A percentile compares a stretch with the other conserved stretches of the same genome.
These are phyloP conservation scores for Heteromyza rotundicornis DNA, from an alignment of 2,888 invertebrate species.

Conservation along the genomic window DNA sequence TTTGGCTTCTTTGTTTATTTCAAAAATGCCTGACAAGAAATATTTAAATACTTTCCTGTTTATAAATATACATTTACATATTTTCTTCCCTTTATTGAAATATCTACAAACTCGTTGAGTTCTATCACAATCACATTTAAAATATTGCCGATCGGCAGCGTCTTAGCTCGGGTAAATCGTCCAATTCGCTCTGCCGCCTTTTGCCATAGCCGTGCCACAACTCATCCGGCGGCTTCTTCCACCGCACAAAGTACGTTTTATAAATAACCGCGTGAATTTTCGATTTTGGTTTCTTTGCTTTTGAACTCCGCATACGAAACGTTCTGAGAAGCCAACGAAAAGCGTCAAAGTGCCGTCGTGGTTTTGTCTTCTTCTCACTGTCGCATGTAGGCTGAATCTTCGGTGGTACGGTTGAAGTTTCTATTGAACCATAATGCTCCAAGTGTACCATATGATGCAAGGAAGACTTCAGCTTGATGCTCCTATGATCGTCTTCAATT, in stretches of 20 bases:
- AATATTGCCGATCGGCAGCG: conserved; percentile 53
- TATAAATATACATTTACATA: too few species aligned
- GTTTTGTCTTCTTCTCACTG: conserved; percentile 1
- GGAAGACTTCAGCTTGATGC: conserved; percentile 7
- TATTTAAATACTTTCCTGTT: too few species aligned
- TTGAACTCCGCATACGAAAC: conserved; percentile 38
- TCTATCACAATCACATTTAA: conserved; percentile 33
- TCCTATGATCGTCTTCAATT: background rate
- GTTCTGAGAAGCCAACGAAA: conserved; percentile 48
- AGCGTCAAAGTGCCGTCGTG: conserved; percentile 29
- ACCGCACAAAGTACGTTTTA: conserved; percentile 56
- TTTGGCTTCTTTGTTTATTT: too few species aligned
- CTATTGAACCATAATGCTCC: conserved; percentile 5
- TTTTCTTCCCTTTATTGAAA: too few species aligned
- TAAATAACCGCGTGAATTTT: conserved; percentile 52
- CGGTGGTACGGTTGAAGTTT: background rate
- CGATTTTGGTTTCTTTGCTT: conserved; percentile 25
- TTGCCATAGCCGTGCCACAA: conserved; percentile 43
- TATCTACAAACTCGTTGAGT: too few species aligned
- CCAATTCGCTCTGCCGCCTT: conserved; percentile 12
- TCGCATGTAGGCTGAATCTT: conserved; percentile 1
- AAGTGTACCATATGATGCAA: background rate
- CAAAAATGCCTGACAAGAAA: too few species aligned
- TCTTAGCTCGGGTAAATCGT: conserved; percentile 33
- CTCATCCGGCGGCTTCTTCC: conserved; percentile 53